Evolutionary conservation across 1,140 invertebrate genomes (phyloP).

Genomic region (Ceratina japonica): DNA sequence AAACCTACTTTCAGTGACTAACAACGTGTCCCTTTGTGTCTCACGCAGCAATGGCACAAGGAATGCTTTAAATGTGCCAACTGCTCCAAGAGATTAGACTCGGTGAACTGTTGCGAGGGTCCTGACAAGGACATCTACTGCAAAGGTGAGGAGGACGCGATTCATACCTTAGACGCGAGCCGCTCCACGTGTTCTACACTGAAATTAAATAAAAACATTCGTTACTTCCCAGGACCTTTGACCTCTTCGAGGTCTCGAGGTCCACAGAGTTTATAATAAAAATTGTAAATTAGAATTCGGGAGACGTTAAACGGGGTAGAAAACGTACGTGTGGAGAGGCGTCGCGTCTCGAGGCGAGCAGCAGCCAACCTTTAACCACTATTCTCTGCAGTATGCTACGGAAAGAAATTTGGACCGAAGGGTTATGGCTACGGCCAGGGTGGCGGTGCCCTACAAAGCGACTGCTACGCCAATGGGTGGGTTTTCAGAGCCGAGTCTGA

Average conservation of each 20-base stretch:
- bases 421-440: conserved; percentile 96
- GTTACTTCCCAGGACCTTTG: too few relatives aligned
- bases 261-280: too few relatives aligned
- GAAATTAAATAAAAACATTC: background rate
- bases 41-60: conserved; percentile 88
- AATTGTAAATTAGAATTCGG: too few relatives aligned
- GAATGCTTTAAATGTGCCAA: conserved; percentile 96
- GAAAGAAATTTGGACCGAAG: conserved; percentile 95
- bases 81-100: conserved; percentile 97
- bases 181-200: conserved; percentile 6
- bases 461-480: conserved; percentile 88
- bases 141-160: conserved; percentile 86
- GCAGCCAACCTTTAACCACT: conserved; percentile 67
- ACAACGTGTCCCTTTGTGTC: conserved; percentile 72
- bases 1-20: conserved; percentile 71
- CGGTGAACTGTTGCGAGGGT: conserved; percentile 95
- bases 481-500: conserved; percentile 71
- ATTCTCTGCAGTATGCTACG: conserved; percentile 91
- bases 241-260: too few relatives aligned
- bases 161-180: conserved; percentile 6
- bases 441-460: conserved; percentile 93
- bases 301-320: too few relatives aligned
- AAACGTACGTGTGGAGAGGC: background rate
- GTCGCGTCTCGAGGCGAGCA: conserved; percentile 1
- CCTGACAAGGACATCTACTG: conserved; percentile 99